phyloP scores from a whole-genome alignment of 1,140 invertebrate species.

The Muscidifurax raptorellus region DNA sequence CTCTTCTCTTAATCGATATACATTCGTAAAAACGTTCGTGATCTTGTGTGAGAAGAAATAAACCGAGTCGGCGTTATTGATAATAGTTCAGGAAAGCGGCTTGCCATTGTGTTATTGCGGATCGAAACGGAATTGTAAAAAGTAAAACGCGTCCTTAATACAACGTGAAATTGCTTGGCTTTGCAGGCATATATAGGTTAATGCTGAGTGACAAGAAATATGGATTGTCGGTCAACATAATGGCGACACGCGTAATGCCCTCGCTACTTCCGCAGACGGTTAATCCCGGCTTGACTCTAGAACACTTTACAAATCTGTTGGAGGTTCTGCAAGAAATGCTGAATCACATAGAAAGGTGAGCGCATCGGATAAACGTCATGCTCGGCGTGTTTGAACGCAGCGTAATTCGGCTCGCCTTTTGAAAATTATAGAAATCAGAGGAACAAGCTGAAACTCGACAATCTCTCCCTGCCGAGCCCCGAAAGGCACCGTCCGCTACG shows the following conservation, averaged over 20 bases:
- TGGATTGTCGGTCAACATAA: constrained; percentile 91
- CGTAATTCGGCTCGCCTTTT: too few species aligned
- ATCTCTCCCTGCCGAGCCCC: constrained; percentile 83
- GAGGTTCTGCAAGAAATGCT: constrained; percentile 96
- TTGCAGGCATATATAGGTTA: constrained; percentile 92
- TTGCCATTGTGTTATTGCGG: too few species aligned
- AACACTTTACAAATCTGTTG: constrained; percentile 91
- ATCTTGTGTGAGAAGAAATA: too few species aligned
- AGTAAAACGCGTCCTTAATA: neutral
- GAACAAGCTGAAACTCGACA: constrained; percentile 89
- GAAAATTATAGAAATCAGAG: constrained; percentile 80
- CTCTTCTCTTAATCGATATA: neutral
- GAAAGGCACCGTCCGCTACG: constrained; percentile 85
- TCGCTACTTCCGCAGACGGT: constrained; percentile 93
- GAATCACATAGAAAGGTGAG: constrained; percentile 88
- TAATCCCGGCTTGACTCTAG: constrained; percentile 91
- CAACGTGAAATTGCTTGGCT: neutral
- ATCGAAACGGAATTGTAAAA: neutral
- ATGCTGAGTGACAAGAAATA: constrained; percentile 95
- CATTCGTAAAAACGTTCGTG: too few species aligned
- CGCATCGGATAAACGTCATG: neutral
- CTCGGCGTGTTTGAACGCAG: too few species aligned
- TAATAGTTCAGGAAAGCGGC: too few species aligned
- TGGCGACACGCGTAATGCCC: constrained; percentile 96
- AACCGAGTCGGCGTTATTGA: too few species aligned